These are phyloP conservation scores for Cataglyphis albicans DNA, from an alignment of 2,888 invertebrate genomes.

Conservation along the genomic window DNA sequence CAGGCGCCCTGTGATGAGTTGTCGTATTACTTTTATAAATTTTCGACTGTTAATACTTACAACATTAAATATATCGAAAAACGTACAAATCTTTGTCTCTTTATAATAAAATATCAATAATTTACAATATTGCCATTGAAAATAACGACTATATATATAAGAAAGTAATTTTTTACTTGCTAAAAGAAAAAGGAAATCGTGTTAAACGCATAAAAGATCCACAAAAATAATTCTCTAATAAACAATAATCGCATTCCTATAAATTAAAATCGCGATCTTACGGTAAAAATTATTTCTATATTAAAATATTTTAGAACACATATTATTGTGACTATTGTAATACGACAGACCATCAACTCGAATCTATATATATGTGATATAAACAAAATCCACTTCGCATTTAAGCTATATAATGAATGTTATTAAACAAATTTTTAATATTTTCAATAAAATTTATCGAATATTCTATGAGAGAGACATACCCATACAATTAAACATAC, in stretches of 20 bases:
- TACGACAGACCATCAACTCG: slow-evolving; percentile 58
- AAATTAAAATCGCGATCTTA: slow-evolving; percentile 37
- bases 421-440: slow-evolving; percentile 60
- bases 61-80: slow-evolving; percentile 57
- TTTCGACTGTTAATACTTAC: slow-evolving; percentile 30
- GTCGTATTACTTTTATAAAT: slow-evolving; percentile 66
- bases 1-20: slow-evolving; percentile 79
- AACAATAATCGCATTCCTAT: slow-evolving; percentile 46
- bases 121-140: slow-evolving; percentile 79
- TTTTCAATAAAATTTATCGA: slow-evolving; percentile 51
- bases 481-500: slow-evolving; percentile 56
- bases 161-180: not conserved
- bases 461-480: slow-evolving; percentile 43
- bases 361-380: slow-evolving; percentile 73
- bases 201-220: slow-evolving; percentile 54
- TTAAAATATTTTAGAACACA: slow-evolving; percentile 20
- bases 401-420: slow-evolving; percentile 64
- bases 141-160: slow-evolving; percentile 64
- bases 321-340: slow-evolving; percentile 2
- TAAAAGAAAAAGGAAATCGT: not conserved
- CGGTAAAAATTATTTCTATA: slow-evolving; percentile 19
- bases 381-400: slow-evolving; percentile 76
- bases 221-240: slow-evolving; percentile 23
- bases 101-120: slow-evolving; percentile 82
- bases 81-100: slow-evolving; percentile 82